These are phyloP conservation scores for Cichladusa arquata DNA, from an alignment of 2,113 vertebrate genomes.

Conservation along the genomic window DNA sequence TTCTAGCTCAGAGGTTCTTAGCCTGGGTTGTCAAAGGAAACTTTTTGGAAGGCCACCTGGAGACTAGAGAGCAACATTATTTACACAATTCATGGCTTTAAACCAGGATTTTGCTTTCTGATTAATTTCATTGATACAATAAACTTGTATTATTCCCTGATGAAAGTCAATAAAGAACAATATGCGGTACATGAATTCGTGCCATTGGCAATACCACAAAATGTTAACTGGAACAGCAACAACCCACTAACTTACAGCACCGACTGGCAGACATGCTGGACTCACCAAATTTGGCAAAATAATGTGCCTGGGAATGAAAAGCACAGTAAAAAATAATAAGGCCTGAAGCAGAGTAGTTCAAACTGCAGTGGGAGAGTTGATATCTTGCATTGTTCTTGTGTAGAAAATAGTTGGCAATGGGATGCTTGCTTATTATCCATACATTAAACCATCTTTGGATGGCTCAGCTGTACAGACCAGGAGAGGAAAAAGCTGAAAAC, in stretches of 20 bases:
- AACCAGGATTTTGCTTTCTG: background rate
- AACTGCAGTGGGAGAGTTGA: background rate
- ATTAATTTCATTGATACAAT: background rate
- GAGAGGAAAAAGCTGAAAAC: background rate
- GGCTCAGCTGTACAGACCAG: background rate
- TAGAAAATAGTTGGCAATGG: background rate
- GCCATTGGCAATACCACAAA: background rate
- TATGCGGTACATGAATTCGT: background rate
- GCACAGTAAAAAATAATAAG: background rate
- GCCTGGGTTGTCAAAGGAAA: background rate
- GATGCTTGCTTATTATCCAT: background rate
- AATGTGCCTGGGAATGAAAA: background rate
- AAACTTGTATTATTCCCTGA: background rate
- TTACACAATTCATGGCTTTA: background rate
- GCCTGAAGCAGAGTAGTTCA: background rate
- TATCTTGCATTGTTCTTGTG: background rate
- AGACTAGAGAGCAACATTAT: background rate
- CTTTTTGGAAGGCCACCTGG: background rate
- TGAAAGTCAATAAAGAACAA: constrained; percentile 8
- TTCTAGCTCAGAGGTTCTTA: background rate
- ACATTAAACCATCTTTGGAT: background rate
- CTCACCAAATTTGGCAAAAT: background rate
- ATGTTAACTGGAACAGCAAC: background rate
- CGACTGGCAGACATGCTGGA: background rate
- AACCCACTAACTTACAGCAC: background rate